phyloP scores from a whole-genome alignment of 2,888 invertebrate species.

The Eurytoma californica region DNA sequence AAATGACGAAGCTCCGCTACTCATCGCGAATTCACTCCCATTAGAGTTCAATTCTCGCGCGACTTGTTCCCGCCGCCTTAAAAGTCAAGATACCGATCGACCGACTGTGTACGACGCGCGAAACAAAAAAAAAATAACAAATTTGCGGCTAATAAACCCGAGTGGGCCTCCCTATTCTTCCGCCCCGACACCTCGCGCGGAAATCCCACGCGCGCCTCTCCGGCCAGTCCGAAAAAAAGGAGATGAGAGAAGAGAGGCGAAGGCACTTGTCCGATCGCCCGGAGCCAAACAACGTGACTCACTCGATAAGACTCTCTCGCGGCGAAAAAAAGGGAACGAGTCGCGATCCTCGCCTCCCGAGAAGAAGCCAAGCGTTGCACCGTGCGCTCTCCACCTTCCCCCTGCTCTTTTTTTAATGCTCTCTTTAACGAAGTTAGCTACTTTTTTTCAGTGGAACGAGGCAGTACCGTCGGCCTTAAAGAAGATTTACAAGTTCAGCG shows the following conservation, averaged over 20 bases:
- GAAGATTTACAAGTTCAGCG: too few relatives aligned
- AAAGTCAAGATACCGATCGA: conserved; percentile 6
- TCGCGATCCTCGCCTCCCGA: not conserved
- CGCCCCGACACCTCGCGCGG: not conserved
- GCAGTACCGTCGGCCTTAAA: too few relatives aligned
- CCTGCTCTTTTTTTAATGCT: too few relatives aligned
- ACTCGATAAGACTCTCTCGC: conserved; percentile 36
- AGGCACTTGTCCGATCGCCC: conserved; percentile 45
- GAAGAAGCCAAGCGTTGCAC: too few relatives aligned
- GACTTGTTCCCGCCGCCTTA: conserved; percentile 7
- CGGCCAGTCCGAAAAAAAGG: not conserved
- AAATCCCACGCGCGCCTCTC: not conserved
- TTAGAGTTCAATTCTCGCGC: not conserved
- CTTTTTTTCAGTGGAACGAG: too few relatives aligned
- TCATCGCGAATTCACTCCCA: not conserved
- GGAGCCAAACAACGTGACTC: conserved; percentile 43
- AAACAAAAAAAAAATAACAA: not conserved
- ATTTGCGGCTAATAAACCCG: not conserved
- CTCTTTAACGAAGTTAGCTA: too few relatives aligned
- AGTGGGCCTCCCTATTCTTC: not conserved
- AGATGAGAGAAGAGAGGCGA: not conserved
- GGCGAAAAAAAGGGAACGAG: conserved; percentile 8
- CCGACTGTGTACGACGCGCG: not conserved
- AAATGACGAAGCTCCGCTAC: not conserved
- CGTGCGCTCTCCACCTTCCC: too few relatives aligned